phyloP scores from a whole-genome alignment of 2,888 invertebrate species.

The Glaucopsyche alexis region DNA sequence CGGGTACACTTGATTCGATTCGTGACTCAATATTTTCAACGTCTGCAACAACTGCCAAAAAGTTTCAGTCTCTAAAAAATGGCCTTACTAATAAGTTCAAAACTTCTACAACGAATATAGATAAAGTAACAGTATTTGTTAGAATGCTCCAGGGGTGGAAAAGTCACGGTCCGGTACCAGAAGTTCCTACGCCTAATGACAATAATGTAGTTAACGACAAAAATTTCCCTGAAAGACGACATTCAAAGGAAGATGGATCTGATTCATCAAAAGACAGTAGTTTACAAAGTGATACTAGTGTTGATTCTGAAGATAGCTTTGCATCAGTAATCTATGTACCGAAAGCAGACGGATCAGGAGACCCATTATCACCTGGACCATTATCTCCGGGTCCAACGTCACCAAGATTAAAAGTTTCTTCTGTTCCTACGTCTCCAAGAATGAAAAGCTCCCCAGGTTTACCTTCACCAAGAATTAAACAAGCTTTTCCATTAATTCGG shows the following conservation, averaged over 20 bases:
- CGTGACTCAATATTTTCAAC: conserved; percentile 87
- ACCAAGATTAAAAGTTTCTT: conserved; percentile 82
- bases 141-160: conserved; percentile 92
- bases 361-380: conserved; percentile 81
- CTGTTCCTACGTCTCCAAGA: conserved; percentile 88
- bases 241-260: conserved; percentile 92
- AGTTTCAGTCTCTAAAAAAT: conserved; percentile 88
- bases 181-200: conserved; percentile 71
- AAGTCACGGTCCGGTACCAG: conserved; percentile 75
- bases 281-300: conserved; percentile 95
- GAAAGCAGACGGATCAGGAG: conserved; percentile 84
- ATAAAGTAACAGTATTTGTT: conserved; percentile 91
- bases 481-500: conserved; percentile 81
- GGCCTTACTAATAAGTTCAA: conserved; percentile 91
- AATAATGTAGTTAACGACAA: conserved; percentile 70
- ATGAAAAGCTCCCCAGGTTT: conserved; percentile 85
- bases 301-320: conserved; percentile 96
- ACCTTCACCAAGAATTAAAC: conserved; percentile 83
- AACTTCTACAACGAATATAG: conserved; percentile 90
- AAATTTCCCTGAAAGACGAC: conserved; percentile 82
- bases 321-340: conserved; percentile 96
- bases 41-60: conserved; percentile 84
- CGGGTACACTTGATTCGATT: conserved; percentile 84
- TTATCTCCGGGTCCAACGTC: conserved; percentile 82
- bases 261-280: conserved; percentile 94